A percentile compares a stretch with the other conserved stretches of the same genome.
Conservation (phyloP, 1,140 invertebrate species). For the Cotesia glomerata region DNA sequence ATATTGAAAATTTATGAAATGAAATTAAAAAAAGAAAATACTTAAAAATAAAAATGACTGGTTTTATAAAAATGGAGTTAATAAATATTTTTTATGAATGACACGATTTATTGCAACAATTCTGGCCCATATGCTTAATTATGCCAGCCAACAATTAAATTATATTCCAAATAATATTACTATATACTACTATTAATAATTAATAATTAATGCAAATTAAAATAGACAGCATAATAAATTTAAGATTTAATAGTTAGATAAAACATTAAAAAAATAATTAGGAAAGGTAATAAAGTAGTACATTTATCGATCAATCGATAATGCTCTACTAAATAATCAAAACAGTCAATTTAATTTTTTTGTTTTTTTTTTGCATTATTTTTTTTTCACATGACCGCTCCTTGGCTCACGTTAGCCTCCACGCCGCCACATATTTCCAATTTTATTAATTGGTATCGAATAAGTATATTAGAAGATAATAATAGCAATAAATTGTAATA, state of each 20-base stretch:
- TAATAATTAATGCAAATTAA: no score
- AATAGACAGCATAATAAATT: neutral
- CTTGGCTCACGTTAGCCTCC: constrained; percentile 34
- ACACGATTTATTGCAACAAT: constrained; percentile 6
- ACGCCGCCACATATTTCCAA: constrained; percentile 37
- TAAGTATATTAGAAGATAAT: constrained; percentile 52
- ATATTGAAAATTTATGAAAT: no score
- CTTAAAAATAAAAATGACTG: neutral
- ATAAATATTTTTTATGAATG: neutral
- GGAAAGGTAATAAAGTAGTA: constrained; percentile 2
- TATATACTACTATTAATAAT: no score
- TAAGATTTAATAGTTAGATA: neutral
- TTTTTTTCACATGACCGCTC: constrained; percentile 24
- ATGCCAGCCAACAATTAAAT: neutral
- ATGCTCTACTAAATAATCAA: constrained; percentile 10
- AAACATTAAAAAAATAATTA: neutral
- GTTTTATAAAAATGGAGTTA: neutral
- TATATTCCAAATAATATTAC: no score
- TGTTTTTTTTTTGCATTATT: constrained; percentile 6
- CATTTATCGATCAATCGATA: constrained; percentile 12
- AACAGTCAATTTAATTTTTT: constrained; percentile 11
- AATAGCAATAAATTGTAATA: constrained; percentile 59
- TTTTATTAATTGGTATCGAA: constrained; percentile 51
- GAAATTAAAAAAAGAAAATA: neutral
- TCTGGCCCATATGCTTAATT: neutral